Percentiles rank a stretch among this genome's conserved stretches.
Conservation (phyloP, 2,113 vertebrate species). For the Thamnophis sirtalis region DNA sequence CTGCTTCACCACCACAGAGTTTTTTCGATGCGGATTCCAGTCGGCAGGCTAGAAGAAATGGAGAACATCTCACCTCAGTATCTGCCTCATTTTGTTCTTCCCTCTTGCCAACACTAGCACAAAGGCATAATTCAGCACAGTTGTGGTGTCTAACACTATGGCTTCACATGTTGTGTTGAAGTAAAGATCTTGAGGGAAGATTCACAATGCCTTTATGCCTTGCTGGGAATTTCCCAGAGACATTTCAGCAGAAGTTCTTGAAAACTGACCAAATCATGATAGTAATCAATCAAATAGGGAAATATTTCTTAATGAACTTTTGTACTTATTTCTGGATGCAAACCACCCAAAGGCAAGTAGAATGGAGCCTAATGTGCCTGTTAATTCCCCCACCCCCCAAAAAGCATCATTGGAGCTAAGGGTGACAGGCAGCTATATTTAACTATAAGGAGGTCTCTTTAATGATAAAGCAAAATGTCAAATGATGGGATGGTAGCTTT, state of each 20-base stretch:
- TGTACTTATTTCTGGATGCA: background rate
- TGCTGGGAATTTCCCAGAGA: background rate
- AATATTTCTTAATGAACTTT: background rate
- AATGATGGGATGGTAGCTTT: background rate
- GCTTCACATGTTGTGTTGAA: background rate
- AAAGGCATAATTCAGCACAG: background rate
- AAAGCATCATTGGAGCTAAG: background rate
- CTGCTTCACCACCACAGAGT: background rate
- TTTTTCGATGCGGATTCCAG: background rate
- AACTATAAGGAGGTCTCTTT: background rate
- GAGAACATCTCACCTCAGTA: background rate
- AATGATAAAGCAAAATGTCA: background rate
- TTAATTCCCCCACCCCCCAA: no score
- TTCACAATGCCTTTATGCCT: background rate
- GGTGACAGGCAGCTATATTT: background rate
- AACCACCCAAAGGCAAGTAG: background rate
- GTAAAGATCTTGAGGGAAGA: background rate
- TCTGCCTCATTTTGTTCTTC: background rate
- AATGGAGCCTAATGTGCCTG: background rate
- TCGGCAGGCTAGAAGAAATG: background rate
- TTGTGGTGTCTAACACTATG: background rate
- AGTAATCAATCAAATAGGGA: background rate
- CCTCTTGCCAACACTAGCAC: background rate
- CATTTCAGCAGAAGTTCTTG: background rate
- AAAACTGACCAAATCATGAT: background rate